Evolutionary conservation across 2,113 vertebrate genomes (phyloP).

Genomic region (Pterophyllum scalare): DNA sequence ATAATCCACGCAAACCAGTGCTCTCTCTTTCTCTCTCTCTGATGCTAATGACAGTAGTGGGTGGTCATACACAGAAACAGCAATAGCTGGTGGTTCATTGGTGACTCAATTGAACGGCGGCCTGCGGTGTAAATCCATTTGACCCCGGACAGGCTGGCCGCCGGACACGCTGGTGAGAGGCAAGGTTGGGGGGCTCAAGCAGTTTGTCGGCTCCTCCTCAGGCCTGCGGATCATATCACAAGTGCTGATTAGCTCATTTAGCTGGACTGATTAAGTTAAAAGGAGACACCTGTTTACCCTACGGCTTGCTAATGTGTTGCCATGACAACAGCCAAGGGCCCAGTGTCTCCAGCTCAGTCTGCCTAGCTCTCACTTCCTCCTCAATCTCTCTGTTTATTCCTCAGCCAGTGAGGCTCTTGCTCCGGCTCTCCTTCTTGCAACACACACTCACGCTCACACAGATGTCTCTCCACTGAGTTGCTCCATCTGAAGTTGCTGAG

Average conservation of each 20-base stretch:
- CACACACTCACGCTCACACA: constrained; percentile 63
- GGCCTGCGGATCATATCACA: constrained; percentile 40
- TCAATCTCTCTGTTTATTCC: constrained; percentile 25
- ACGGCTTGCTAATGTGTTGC: constrained; percentile 56
- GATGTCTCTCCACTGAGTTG: constrained; percentile 71
- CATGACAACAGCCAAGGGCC: constrained; percentile 56
- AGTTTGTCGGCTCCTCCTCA: not conserved
- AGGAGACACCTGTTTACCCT: constrained; percentile 69
- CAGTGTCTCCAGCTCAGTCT: constrained; percentile 37
- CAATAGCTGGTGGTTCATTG: constrained; percentile 42
- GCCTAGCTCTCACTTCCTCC: constrained; percentile 33
- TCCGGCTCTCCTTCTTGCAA: constrained; percentile 18
- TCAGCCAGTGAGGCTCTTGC: constrained; percentile 5
- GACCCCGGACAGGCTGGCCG: constrained; percentile 18
- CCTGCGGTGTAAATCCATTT: constrained; percentile 24
- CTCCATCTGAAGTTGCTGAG: constrained; percentile 82
- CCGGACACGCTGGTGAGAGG: not conserved
- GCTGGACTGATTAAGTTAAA: constrained; percentile 62
- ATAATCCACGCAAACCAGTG: constrained; percentile 68
- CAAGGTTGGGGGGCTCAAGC: not conserved
- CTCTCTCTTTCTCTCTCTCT: constrained; percentile 46
- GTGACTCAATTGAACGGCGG: constrained; percentile 34
- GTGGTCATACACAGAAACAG: constrained; percentile 67
- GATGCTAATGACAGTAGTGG: constrained; percentile 76
- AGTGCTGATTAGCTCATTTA: constrained; percentile 60